Conservation (phyloP, 1,140 invertebrate genomes). For the Copidosoma floridanum region DNA sequence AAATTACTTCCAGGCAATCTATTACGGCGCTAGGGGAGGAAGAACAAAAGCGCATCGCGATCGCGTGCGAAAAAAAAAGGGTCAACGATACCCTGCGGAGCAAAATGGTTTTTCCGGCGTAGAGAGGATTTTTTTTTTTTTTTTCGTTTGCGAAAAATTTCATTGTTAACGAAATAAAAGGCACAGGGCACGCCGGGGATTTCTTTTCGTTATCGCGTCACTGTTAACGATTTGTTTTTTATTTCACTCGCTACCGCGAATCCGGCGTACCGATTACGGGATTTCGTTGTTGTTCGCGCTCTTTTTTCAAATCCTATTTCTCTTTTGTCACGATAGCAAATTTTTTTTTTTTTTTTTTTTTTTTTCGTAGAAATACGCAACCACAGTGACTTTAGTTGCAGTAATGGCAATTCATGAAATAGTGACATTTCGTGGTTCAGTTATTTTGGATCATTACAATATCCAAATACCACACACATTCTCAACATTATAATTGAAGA, state of each 20-base stretch:
- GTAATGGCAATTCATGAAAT: too few species aligned
- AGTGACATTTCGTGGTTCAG: too few species aligned
- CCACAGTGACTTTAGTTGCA: too few species aligned
- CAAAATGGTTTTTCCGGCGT: constrained; percentile 4
- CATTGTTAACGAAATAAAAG: constrained; percentile 8
- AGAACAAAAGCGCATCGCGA: constrained; percentile 13
- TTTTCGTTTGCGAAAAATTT: too few species aligned
- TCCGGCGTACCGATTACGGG: too few species aligned
- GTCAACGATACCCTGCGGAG: constrained; percentile 10
- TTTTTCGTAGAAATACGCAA: too few species aligned
- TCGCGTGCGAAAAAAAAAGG: constrained; percentile 3
- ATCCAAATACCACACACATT: too few species aligned
- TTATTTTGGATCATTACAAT: too few species aligned
- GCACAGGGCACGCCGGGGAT: not conserved
- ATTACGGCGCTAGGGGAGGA: constrained; percentile 1
- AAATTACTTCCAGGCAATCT: constrained; percentile 18
- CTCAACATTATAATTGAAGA: too few species aligned
- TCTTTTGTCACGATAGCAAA: not conserved
- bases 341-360: not conserved
- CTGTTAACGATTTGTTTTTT: constrained; percentile 6
- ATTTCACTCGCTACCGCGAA: too few species aligned
- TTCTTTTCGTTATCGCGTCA: not conserved
- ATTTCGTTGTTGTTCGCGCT: not conserved
- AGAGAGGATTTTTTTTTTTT: not conserved
- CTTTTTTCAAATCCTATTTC: too few species aligned